phyloP scores from a whole-genome alignment of 2,888 invertebrate species.

The Pollenia amentaria region DNA sequence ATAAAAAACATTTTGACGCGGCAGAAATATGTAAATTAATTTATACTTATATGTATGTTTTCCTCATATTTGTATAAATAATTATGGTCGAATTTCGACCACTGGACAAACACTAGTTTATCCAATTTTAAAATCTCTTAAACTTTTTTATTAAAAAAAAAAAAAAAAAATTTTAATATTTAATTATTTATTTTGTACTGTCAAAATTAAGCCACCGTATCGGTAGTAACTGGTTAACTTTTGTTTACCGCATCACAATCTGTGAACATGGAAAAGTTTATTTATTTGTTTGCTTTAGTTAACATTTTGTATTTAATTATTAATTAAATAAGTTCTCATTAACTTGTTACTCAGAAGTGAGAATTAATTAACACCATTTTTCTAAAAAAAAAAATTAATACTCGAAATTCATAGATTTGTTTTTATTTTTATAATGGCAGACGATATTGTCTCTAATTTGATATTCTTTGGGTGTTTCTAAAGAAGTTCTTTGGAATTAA shows the following conservation, averaged over 20 bases:
- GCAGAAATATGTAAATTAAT: no score
- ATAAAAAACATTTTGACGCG: no score
- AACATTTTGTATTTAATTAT: constrained; percentile 46
- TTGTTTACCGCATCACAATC: neutral
- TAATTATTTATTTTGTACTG: constrained; percentile 1
- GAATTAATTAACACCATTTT: constrained; percentile 32
- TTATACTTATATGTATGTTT: no score
- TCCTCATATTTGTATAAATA: no score
- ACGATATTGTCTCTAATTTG: constrained; percentile 43
- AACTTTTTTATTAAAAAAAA: neutral
- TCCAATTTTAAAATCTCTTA: no score
- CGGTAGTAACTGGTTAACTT: neutral
- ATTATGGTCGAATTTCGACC: no score
- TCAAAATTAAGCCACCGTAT: constrained; percentile 36
- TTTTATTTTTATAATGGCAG: constrained; percentile 40
- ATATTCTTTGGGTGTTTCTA: constrained; percentile 58
- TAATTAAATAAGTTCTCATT: constrained; percentile 38
- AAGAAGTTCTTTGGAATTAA: constrained; percentile 51
- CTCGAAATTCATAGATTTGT: neutral
- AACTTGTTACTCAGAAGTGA: constrained; percentile 36
- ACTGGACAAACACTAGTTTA: no score
- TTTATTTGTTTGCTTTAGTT: neutral
- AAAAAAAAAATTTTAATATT: neutral
- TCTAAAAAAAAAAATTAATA: neutral
- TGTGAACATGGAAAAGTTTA: no score